phyloP scores from a whole-genome alignment of 2,888 invertebrate species.

The Vandiemenella viatica region DNA sequence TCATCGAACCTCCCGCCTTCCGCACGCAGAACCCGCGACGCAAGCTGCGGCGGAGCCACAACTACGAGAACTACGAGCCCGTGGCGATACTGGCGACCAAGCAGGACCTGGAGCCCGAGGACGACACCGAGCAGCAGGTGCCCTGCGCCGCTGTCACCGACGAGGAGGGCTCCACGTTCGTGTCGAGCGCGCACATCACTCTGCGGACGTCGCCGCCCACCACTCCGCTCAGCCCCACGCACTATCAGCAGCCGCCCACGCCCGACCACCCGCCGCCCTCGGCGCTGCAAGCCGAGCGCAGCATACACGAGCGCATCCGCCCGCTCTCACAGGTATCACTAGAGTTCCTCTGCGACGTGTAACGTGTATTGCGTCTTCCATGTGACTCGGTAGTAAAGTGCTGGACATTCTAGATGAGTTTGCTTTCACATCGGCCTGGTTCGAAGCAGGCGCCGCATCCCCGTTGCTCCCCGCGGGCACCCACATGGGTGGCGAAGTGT shows the following conservation, averaged over 20 bases:
- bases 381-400: too few relatives aligned
- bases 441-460: too few relatives aligned
- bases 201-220: constrained; percentile 36
- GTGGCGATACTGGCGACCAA: constrained; percentile 31
- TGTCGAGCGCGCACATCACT: constrained; percentile 39
- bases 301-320: constrained; percentile 78
- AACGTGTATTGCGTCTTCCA: too few relatives aligned
- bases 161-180: constrained; percentile 30
- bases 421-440: too few relatives aligned
- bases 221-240: constrained; percentile 67
- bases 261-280: constrained; percentile 90
- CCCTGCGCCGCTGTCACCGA: neutral
- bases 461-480: too few relatives aligned
- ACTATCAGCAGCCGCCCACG: constrained; percentile 82
- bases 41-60: constrained; percentile 41
- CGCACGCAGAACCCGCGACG: constrained; percentile 57
- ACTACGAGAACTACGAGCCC: constrained; percentile 32
- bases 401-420: too few relatives aligned
- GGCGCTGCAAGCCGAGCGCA: constrained; percentile 72
- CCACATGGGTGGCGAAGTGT: too few relatives aligned
- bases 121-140: constrained; percentile 27
- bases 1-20: constrained; percentile 43
- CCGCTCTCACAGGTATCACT: constrained; percentile 76
- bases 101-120: constrained; percentile 39
- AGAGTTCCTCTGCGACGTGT: too few relatives aligned